Evolutionary conservation across 2,113 vertebrate species (phyloP).

Genomic region (Cryptomyrus ogoouensis): DNA sequence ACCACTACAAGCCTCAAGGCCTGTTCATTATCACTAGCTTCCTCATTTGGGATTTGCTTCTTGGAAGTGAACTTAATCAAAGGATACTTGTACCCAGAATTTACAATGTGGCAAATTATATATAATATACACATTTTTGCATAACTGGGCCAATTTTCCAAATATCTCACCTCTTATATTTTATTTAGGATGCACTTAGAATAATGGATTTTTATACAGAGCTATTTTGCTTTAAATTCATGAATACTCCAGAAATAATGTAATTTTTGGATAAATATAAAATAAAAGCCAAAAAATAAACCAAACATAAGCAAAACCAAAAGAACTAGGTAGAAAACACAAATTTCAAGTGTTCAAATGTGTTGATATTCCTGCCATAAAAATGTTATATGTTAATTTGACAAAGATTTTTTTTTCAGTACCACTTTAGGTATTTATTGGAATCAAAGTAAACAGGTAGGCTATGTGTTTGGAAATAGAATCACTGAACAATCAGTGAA

Average conservation of each 20-base stretch:
- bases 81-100: background rate
- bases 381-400: background rate
- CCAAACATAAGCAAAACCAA: background rate
- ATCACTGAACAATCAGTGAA: background rate
- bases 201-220: background rate
- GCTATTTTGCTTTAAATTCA: background rate
- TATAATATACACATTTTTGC: background rate
- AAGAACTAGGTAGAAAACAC: background rate
- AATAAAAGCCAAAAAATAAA: background rate
- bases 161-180: background rate
- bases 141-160: background rate
- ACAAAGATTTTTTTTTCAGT: background rate
- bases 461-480: background rate
- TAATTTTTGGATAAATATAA: background rate
- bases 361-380: background rate
- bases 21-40: background rate
- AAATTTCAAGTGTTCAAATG: background rate
- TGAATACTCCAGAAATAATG: background rate
- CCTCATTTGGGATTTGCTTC: background rate
- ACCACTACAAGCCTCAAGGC: background rate
- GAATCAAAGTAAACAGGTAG: background rate
- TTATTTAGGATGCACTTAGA: background rate
- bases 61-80: background rate
- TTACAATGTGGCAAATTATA: background rate
- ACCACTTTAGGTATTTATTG: background rate